phyloP scores from a whole-genome alignment of 2,797 vertebrate species.

The Sardinella longiceps region DNA sequence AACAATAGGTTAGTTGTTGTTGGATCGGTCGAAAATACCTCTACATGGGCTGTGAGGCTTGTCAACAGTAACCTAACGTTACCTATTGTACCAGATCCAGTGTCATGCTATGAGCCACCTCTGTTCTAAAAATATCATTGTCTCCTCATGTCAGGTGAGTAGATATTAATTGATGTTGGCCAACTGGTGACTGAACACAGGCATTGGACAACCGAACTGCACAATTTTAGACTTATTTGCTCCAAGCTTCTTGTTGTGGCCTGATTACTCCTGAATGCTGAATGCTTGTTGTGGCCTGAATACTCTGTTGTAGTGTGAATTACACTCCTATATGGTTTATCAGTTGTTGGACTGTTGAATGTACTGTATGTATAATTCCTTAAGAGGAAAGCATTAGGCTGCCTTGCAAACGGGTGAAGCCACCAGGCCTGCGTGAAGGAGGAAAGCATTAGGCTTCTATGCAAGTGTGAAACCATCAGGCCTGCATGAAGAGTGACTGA shows the following conservation, averaged over 20 bases:
- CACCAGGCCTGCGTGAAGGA: neutral
- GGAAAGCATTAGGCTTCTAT: neutral
- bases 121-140: neutral
- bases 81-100: conserved; percentile 10
- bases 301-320: neutral
- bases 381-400: neutral
- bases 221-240: neutral
- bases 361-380: too few relatives aligned
- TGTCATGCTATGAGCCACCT: conserved; percentile 8
- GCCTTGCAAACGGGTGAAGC: neutral
- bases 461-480: neutral
- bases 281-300: neutral
- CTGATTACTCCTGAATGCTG: too few relatives aligned
- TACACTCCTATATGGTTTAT: neutral
- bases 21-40: neutral
- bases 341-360: neutral
- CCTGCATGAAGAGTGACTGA: neutral
- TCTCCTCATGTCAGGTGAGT: conserved; percentile 31
- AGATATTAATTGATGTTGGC: conserved; percentile 13
- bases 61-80: conserved; percentile 16
- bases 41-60: neutral
- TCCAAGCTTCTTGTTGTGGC: neutral
- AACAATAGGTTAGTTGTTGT: conserved; percentile 60
- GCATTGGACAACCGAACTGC: neutral
- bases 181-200: conserved; percentile 16